Percentiles rank a stretch among this genome's conserved stretches.
phyloP scores from a whole-genome alignment of 2,888 invertebrate species.

The Sclerodermus sp. region DNA sequence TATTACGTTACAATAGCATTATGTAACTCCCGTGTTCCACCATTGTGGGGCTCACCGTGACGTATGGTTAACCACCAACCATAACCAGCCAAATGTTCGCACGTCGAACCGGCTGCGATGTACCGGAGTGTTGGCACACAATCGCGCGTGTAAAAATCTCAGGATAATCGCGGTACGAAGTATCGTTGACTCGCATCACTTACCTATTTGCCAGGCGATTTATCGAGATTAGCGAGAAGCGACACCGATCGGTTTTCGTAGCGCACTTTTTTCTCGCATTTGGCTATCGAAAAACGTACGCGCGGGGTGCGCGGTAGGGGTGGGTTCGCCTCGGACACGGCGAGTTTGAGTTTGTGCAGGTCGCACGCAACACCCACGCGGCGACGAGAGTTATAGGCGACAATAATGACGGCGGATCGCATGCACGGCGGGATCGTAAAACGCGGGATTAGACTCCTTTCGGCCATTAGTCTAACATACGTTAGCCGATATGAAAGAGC shows the following conservation, averaged over 20 bases:
- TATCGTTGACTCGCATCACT: too few species aligned
- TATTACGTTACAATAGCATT: slow-evolving; percentile 44
- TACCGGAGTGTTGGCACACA: not conserved
- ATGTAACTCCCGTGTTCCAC: slow-evolving; percentile 36
- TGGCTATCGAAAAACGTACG: too few species aligned
- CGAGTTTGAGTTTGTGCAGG: too few species aligned
- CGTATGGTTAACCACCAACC: slow-evolving; percentile 46
- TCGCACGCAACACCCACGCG: slow-evolving; percentile 15
- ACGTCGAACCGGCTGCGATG: slow-evolving; percentile 16
- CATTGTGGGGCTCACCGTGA: slow-evolving; percentile 35
- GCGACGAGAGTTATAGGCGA: slow-evolving; percentile 28
- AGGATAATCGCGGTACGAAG: too few species aligned
- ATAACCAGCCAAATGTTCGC: slow-evolving; percentile 47
- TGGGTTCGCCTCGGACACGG: too few species aligned
- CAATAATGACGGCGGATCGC: slow-evolving; percentile 29
- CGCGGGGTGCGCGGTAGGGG: too few species aligned
- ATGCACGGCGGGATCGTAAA: slow-evolving; percentile 38
- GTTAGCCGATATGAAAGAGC: slow-evolving; percentile 11
- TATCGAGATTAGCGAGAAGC: too few species aligned
- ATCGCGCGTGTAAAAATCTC: too few species aligned
- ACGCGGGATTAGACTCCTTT: slow-evolving; percentile 44
- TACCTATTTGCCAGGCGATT: too few species aligned
- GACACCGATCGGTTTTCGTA: too few species aligned
- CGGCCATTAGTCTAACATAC: slow-evolving; percentile 46
- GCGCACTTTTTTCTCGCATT: too few species aligned